These are phyloP conservation scores for Hyalella azteca DNA, from an alignment of 2,888 invertebrate species.

Conservation along the genomic window DNA sequence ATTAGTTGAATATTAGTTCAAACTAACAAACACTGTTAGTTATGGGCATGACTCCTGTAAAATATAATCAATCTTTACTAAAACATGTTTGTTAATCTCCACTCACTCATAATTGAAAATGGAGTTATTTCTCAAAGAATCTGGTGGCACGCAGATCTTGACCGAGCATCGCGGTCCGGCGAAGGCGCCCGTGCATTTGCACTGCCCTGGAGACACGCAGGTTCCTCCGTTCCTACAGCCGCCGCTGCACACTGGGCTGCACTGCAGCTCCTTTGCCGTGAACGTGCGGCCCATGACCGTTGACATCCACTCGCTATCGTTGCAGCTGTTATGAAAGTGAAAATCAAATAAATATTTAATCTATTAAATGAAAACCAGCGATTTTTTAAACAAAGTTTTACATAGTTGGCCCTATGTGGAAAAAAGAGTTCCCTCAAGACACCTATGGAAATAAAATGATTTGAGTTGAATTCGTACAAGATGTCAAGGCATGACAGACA, in stretches of 20 bases:
- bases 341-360: no score
- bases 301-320: slow-evolving; percentile 12
- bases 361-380: no score
- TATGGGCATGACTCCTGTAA: background rate
- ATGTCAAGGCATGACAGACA: no score
- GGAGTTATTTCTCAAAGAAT: background rate
- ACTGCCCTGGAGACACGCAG: slow-evolving; percentile 62
- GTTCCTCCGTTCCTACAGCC: slow-evolving; percentile 62
- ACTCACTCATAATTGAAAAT: slow-evolving; percentile 38
- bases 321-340: slow-evolving; percentile 1
- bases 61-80: background rate
- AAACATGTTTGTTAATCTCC: no score
- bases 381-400: no score
- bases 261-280: background rate
- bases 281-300: no score
- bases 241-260: slow-evolving; percentile 60
- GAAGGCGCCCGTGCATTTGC: slow-evolving; percentile 61
- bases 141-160: background rate
- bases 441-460: no score
- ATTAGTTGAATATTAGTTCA: no score
- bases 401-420: no score
- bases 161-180: slow-evolving; percentile 52
- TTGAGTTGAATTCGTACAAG: no score
- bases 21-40: no score
- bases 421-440: no score